Base-by-base conservation (phyloP, 2,113 vertebrate species). In the Pollimyrus isidori region DNA sequence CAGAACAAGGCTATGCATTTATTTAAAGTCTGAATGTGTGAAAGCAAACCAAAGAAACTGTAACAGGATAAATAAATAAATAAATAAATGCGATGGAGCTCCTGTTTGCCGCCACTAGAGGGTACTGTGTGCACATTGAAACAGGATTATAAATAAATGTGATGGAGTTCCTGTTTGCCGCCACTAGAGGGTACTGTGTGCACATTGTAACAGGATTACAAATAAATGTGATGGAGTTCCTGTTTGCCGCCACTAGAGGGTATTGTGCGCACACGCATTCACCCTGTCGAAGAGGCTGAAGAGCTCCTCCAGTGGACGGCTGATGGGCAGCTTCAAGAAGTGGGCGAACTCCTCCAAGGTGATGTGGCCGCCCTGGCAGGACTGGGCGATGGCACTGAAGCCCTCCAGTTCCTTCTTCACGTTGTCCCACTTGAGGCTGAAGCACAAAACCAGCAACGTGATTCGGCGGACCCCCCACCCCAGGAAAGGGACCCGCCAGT, bases 231-330 rank as follows among this genome's bases (percentile, higher is more conserved):
- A 30, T 35, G 35, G 2, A 65, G 15, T 87, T 35, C 49, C 30
- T 21, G n/a, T 3, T 56, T 35, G 49, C 17, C 21, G 26, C 85
- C 85, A 87, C 85, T 52, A 87, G 85, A 30, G 85, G 85, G 85
- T 1, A 35, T 15, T 6, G 46, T 19, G 26, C 15, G 76, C 17
- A 6, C 50, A 19, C 80, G 87, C 65, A 93, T 97, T 92, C 93
- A 99, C 98, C 96, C 98, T 96, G 94, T 99, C 98, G 90, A 99
- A 99, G 89, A 99, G 96, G 2, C 95, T 90, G 91, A 99, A 99
- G 83, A 99, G 96, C 90, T 99, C 97, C 92, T 91, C 93, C 3
- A 99, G 95, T 73, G 95, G 94, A 19, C 96, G 96, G 6, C 93
- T 97, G 89, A 99, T 52, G 0, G 98, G 98, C 15, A 99, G 92